phyloP scores from a whole-genome alignment of 2,797 vertebrate species.

The Semotilus atromaculatus region DNA sequence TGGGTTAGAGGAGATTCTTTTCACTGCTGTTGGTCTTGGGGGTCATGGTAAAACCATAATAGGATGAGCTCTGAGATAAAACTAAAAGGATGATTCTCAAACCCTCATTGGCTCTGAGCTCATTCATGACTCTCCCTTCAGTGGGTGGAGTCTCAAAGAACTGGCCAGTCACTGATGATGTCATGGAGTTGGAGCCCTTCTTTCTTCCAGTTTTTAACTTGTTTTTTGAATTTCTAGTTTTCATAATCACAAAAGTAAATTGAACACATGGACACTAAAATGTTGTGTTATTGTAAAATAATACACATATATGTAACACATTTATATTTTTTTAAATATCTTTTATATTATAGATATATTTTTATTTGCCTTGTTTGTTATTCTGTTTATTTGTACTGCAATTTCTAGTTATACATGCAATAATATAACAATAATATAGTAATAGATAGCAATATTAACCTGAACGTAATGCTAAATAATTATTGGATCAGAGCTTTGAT shows the following conservation, averaged over 20 bases:
- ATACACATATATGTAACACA: not conserved
- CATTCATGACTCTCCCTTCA: not conserved
- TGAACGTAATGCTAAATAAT: not conserved
- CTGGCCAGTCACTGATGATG: not conserved
- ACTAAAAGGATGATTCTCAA: not conserved
- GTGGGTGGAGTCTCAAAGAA: constrained; percentile 3
- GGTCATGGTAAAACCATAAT: constrained; percentile 31
- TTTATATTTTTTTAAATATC: not conserved
- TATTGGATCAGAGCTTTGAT: not conserved
- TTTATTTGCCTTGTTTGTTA: not conserved
- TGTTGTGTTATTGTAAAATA: not conserved
- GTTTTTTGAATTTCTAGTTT: not conserved
- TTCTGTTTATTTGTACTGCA: not conserved
- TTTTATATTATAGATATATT: not conserved
- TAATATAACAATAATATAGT: not conserved
- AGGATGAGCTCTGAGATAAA: constrained; percentile 14
- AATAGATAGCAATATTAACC: not conserved
- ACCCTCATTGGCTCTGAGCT: constrained; percentile 22
- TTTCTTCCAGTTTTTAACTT: not conserved
- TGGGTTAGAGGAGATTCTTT: not conserved
- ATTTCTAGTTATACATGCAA: not conserved
- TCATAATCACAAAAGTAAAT: not conserved
- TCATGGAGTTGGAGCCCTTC: not conserved
- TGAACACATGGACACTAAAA: not conserved
- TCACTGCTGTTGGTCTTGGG: not conserved